Conservation (phyloP, 2,113 vertebrate genomes). For the Thalassarche chlororhynchos region DNA sequence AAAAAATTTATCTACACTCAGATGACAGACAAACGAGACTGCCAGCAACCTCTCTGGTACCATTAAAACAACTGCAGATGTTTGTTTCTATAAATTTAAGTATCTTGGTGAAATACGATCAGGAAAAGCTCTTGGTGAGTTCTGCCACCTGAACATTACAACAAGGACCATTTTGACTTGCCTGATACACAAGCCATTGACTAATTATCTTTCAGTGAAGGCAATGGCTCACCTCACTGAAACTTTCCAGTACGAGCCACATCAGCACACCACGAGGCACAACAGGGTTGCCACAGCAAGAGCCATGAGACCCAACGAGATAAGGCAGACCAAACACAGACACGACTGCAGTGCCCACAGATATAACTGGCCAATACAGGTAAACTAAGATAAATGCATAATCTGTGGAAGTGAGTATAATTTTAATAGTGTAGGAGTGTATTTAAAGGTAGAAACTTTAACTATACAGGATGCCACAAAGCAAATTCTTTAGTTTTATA, state of each 20-base stretch:
- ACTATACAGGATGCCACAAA: not conserved
- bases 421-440: not conserved
- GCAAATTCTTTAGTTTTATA: not conserved
- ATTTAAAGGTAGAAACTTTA: not conserved
- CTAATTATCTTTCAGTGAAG: not conserved
- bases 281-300: not conserved
- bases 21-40: not conserved
- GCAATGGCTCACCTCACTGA: not conserved
- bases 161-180: not conserved
- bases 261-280: not conserved
- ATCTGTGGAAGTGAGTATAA: not conserved
- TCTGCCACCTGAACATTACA: not conserved
- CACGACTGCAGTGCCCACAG: not conserved
- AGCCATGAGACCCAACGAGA: accelerated
- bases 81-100: not conserved
- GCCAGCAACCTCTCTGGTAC: not conserved
- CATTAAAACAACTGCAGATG: not conserved
- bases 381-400: not conserved
- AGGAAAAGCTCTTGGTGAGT: not conserved
- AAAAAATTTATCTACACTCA: not conserved
- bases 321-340: not conserved
- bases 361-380: not conserved
- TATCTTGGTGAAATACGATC: not conserved
- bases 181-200: not conserved
- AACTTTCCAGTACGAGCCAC: not conserved